Evolutionary conservation across 1,140 invertebrate genomes (phyloP), one percentile per base, ranked within the genome.

Genomic region (Drosophila burlai): DNA sequence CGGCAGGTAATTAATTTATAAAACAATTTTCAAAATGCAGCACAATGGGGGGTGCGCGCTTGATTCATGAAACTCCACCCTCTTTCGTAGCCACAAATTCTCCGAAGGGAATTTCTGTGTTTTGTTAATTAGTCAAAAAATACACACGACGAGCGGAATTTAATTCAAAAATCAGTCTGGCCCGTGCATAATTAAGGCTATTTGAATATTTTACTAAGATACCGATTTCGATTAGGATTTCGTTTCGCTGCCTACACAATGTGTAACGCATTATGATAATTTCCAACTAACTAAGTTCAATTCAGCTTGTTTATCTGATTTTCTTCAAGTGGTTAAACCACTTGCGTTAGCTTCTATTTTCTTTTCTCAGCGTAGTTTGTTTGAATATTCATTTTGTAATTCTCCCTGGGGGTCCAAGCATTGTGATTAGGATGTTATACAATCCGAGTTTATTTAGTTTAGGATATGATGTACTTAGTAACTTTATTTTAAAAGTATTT

Each of bases 261-360:
- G 64, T 85, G 77, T 74, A 84, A 81, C 82, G 54, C 54, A 57
- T 57, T 57, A 57, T 57, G 54, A 40, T 57, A 57, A 57, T 57
- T 57, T 40, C 36, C 54, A n/a, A 57, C 54, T 55, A 55, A 55
- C 52, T 57, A 74, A 76, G 42, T 74, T 84, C 16, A 13, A 26
- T 57, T 57, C 54, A 57, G 38, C 54, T 16, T 67, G 82, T 85
- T 85, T 85, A 84, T 84, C 82, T 85, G 73, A 81, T 84, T 85
- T 81, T 69, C 67, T 61, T 81, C 73, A 65, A 85, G 77, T 84
- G 76, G 81, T 72, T 63, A 57, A 62, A 65, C 61, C 45, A 21
- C 59, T 65, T 50, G 36, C 16, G 4, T 26, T 40, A 13, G 54
- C 54, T 57, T 57, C 54, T 57, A 57, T 57, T 57, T 57, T 55